Percentiles rank a stretch among this genome's conserved stretches.
Conservation (phyloP, 2,888 invertebrate genomes). For the Acholoe squamosa region DNA sequence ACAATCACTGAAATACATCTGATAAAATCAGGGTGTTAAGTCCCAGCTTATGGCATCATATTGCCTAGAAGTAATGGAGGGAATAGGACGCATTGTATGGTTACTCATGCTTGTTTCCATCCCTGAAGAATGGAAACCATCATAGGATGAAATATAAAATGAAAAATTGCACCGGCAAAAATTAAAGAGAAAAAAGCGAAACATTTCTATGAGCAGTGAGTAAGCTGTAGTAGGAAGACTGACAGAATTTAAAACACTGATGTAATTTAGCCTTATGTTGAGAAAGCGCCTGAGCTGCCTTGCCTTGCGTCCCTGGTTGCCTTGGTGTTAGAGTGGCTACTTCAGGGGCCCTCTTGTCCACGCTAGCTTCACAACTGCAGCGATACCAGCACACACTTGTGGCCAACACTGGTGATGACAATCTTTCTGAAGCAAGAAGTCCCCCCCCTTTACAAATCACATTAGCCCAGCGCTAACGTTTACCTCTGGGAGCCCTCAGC, state of each 20-base stretch:
- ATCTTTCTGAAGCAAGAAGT: conserved; percentile 44
- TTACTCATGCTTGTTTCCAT: too few relatives aligned
- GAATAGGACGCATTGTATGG: too few relatives aligned
- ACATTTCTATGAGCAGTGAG: neutral
- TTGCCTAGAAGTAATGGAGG: too few relatives aligned
- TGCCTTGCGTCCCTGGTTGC: too few relatives aligned
- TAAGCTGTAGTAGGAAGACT: neutral
- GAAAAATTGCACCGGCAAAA: too few relatives aligned
- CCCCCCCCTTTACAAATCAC: neutral
- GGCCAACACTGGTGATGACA: neutral
- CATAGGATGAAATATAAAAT: too few relatives aligned
- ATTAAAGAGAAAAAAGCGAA: too few relatives aligned
- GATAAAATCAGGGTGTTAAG: too few relatives aligned
- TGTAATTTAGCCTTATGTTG: neutral
- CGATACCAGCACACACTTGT: conserved; percentile 33
- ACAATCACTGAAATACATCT: neutral
- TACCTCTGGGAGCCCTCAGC: conserved; percentile 4
- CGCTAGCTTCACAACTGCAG: neutral
- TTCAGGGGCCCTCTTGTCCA: neutral
- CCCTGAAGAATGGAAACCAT: too few relatives aligned
- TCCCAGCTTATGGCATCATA: too few relatives aligned
- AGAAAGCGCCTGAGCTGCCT: neutral
- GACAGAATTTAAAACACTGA: neutral
- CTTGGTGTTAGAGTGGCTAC: too few relatives aligned
- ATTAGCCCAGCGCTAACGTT: conserved; percentile 38